Base-by-base conservation (phyloP, 2,113 vertebrate species). In the Bubo scandiacus region DNA sequence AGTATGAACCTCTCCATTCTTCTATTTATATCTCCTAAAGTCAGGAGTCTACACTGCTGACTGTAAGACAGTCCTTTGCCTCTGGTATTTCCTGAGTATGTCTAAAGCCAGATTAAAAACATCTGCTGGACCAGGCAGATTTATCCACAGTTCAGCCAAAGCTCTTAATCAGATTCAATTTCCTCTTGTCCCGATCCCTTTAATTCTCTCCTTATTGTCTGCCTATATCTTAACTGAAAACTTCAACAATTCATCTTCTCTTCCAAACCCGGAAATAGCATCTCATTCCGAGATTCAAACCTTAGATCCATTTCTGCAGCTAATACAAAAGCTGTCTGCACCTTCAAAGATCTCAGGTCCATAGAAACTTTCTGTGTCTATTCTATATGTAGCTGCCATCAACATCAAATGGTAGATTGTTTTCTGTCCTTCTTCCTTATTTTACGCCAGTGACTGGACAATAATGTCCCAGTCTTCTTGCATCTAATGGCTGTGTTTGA, bases 91-190 rank as follows among this genome's bases (percentile, higher is more conserved):
- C 52, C 74, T 62, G 87, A 70, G 59, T 94, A 78, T 84, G 65
- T 43, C 83, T 94, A 94, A 47, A 94, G 40, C 17, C 49, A 92
- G 54, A 94, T 97, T 89, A 96, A 86, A 91, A 96, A 68, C 57
- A 86, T 92, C 73, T 94, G 77, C 63, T 94, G 78, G 42, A 90
- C 88, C 32, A 80, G 70, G 70, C 49, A 94, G 61, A 86, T 85
- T 88, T 94, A 90, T 67, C 61, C 38, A 71, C 61, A 72, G 61
- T 81, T 89, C 70, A 91, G 57, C 10, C 34, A 95, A 94, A 96
- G 88, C 77, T 68, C 84, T 91, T 92, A 92, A 91, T 93, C 83
- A 86, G 61, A 96, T 88, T 91, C 54, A 32, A 40, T 86, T 81
- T 94, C 65, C 19, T 91, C 58, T 72, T 90, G 52, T 68, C 52